These are phyloP conservation scores for Reticulitermes speratus DNA, from an alignment of 1,140 invertebrate species.

Conservation along the genomic window DNA sequence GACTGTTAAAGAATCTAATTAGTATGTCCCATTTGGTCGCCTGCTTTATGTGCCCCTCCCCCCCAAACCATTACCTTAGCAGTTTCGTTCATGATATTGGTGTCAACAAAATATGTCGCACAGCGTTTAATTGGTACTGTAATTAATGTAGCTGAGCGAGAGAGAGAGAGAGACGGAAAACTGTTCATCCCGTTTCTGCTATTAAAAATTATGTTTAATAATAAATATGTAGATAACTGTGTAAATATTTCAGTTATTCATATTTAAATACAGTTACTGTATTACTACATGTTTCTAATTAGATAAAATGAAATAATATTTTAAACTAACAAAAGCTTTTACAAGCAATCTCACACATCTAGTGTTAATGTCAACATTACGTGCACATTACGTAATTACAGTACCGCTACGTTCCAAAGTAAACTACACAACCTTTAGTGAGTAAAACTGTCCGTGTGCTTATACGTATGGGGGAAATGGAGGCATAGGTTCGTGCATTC, in stretches of 20 bases:
- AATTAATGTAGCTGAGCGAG: neutral
- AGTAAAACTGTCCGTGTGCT: too few species aligned
- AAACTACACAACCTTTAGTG: neutral
- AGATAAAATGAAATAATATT: neutral
- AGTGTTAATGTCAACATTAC: neutral
- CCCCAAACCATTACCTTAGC: neutral
- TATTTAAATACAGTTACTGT: neutral
- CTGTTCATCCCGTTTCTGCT: neutral
- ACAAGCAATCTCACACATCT: neutral
- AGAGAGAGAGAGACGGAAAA: neutral
- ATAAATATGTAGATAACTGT: neutral
- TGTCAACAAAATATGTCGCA: neutral
- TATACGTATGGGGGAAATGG: too few species aligned
- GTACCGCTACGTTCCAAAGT: neutral
- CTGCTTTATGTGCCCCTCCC: neutral
- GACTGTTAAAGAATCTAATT: neutral
- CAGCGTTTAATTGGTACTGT: neutral
- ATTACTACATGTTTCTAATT: neutral
- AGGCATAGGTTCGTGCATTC: too few species aligned
- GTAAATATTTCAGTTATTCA: neutral
- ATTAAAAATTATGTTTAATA: neutral
- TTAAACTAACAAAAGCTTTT: neutral
- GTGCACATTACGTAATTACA: neutral
- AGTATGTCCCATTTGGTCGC: neutral
- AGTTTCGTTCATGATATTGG: neutral